Evolutionary conservation across 2,888 invertebrate genomes (phyloP), one percentile per base, ranked within the genome.

Genomic region (Neoascia interrupta): DNA sequence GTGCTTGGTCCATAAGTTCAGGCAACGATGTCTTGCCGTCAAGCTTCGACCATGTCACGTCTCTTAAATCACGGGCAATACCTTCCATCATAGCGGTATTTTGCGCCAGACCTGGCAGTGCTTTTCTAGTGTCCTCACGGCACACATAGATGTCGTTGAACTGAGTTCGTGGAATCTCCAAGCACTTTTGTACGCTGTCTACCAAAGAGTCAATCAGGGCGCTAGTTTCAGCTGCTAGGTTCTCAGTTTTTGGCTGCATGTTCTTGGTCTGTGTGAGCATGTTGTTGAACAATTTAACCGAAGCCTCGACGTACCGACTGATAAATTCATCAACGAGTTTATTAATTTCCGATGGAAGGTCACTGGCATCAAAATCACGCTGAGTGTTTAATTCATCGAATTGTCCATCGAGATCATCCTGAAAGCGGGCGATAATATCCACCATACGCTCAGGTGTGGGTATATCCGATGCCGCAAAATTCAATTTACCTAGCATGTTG

Each of bases 251-350:
- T 0, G 10, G 18, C 1, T 3, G 11, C 21, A 63, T 36, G 2
- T 43, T 11, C 2, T 19, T 37, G 1, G 23, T 0, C 10, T 61
- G 26, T 16, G 3, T 31, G 37, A 16, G 39, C 1, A 26, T 39
- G 6, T 39, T n/a, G 3, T 63, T 23, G 5, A 70, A 23, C 5
- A 47, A 15, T 2, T 53, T 37, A 8, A 10, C 18, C n/a, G 31
- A 8, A 1, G 15, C 11, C 5, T 37, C 6, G n/a, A 13, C 6
- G 1, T 61, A 6, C 6, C 28, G 18, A 0, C 28, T 37, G 10
- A 70, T 1, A 8, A 63, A 70, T 5, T 70, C 45, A 37, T 70
- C 53, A 2, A 70, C 15, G 0, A 47, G 36, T 1, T 45, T 11
- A 18, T 70, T 70, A 5, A 63, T 18, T 16, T 45, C 21, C 16